These are phyloP conservation scores for Prionace glauca DNA, from an alignment of 2,797 vertebrate species.

Conservation along the genomic window DNA sequence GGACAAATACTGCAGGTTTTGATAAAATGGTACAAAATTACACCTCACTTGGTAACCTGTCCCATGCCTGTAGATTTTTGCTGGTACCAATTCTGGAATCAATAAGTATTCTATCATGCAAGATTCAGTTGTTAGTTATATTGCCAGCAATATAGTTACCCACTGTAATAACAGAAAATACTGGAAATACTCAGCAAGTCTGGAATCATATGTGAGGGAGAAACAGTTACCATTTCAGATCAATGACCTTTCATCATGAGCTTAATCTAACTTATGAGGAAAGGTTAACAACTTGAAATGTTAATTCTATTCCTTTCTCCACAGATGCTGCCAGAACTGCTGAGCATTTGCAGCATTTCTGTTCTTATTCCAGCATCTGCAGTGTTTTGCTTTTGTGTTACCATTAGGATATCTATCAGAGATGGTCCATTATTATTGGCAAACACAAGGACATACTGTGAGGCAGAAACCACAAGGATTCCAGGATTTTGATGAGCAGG, in stretches of 20 bases:
- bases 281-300: not conserved
- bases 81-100: not conserved
- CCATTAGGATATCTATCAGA: not conserved
- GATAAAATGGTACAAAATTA: not conserved
- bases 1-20: not conserved
- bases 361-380: not conserved
- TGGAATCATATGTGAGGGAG: not conserved
- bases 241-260: too few relatives aligned
- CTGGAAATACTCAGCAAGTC: not conserved
- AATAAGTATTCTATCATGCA: not conserved
- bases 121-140: not conserved
- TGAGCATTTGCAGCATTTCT: not conserved
- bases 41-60: not conserved
- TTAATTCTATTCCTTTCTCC: not conserved
- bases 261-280: not conserved
- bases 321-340: not conserved
- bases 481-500: not conserved
- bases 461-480: not conserved
- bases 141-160: not conserved
- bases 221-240: too few relatives aligned
- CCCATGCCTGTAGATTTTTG: not conserved
- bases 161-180: not conserved
- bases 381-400: not conserved
- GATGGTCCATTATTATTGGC: not conserved
- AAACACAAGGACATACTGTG: not conserved